Base-by-base conservation (phyloP, 2,113 vertebrate genomes). In the Eretmochelys imbricata region DNA sequence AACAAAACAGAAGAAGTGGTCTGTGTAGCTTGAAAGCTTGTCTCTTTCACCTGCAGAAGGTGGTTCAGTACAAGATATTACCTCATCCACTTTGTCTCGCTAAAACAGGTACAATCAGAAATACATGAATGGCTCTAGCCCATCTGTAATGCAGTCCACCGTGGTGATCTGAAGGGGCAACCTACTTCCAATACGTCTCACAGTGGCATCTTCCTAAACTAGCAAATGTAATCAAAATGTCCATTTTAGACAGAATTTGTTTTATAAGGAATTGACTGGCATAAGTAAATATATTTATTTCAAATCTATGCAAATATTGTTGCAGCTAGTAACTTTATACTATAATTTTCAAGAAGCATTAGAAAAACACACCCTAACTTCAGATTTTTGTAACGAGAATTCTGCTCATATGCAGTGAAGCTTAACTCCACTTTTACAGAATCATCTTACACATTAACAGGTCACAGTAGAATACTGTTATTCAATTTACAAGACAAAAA, bases 401-500 rank as follows among this genome's bases (percentile, higher is more conserved):
- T 93, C 59, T 90, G 75, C 76, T 85, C 6, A 35, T 54, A 54
- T 13, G 31, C 57, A 95, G 2, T 42, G 83, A 97, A 90, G 72
- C 12, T 89, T 75, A 93, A 84, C 76, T 88, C 88, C 76, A 4
- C 29, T 83, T 85, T 84, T 54, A 87, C 31, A 90, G 79, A 42
- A 83, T 69, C 38, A 95, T 87, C 55, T 95, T 92, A 22, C 82
- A 91, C 87, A 89, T 95, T 88, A 97, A 69, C 53, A 94, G 93
- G 87, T 96, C 82, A 84, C 65, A 25, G 62, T 87, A 93, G 91
- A 92, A 93, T 31, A 84, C 88, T 51, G 78, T 81, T 95, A 82
- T 53, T 90, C 85, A 96, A 80, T 86, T 95, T 80, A 94, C 29
- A 95, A 95, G 62, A 95, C 87, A 94, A 91, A 97, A 90, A 46